Percentiles rank a stretch among this genome's conserved stretches.
These are phyloP conservation scores for Xestia c-nigrum DNA, from an alignment of 2,888 invertebrate genomes.

Conservation along the genomic window DNA sequence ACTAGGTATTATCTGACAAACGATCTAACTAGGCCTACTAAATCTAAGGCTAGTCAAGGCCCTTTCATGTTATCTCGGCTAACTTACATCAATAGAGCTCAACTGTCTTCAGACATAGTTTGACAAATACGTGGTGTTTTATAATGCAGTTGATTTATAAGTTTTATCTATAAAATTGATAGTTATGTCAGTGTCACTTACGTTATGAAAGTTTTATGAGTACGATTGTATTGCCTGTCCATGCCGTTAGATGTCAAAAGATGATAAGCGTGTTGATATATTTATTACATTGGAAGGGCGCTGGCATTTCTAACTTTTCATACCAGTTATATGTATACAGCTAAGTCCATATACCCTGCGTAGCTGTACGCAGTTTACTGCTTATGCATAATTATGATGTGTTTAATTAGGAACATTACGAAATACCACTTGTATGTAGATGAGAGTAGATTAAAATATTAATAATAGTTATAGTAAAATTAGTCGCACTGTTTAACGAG, in stretches of 20 bases:
- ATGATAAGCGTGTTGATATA: slow-evolving; percentile 59
- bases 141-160: slow-evolving; percentile 33
- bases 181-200: slow-evolving; percentile 59
- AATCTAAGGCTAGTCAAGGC: no score
- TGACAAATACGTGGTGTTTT: slow-evolving; percentile 22
- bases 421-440: slow-evolving; percentile 65
- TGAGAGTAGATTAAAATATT: slow-evolving; percentile 65
- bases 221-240: slow-evolving; percentile 54
- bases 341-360: slow-evolving; percentile 16
- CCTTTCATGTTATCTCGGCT: neutral
- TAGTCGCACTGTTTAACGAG: slow-evolving; percentile 66
- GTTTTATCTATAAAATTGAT: slow-evolving; percentile 55
- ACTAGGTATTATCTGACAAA: neutral
- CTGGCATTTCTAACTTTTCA: slow-evolving; percentile 41
- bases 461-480: slow-evolving; percentile 63
- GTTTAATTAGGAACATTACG: slow-evolving; percentile 67
- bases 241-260: slow-evolving; percentile 56
- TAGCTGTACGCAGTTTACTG: slow-evolving; percentile 48
- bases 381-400: slow-evolving; percentile 64
- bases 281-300: slow-evolving; percentile 54
- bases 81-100: no score
- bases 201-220: slow-evolving; percentile 61
- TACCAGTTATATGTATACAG: slow-evolving; percentile 11
- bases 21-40: neutral
- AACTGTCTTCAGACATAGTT: slow-evolving; percentile 3